phyloP scores from a whole-genome alignment of 2,888 invertebrate genomes.

The Pantelozetes paolii region DNA sequence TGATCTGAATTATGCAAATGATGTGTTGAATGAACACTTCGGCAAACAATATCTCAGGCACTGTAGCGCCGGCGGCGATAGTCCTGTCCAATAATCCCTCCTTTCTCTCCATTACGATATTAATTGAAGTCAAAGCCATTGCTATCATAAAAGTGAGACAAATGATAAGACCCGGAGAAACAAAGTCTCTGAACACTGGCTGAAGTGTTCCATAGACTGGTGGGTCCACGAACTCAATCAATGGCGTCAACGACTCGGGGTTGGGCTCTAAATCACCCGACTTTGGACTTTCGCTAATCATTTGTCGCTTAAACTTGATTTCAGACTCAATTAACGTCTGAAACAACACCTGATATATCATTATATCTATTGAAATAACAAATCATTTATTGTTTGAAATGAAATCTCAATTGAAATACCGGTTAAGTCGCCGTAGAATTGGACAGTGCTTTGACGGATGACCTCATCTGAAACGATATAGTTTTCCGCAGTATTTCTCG shows the following conservation, averaged over 20 bases:
- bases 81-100: conserved; percentile 86
- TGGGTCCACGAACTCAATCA: conserved; percentile 36
- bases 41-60: conserved; percentile 84
- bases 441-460: conserved; percentile 75
- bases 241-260: not conserved
- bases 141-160: conserved; percentile 95
- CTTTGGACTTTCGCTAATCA: not conserved
- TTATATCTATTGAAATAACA: not conserved
- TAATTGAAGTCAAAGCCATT: conserved; percentile 85
- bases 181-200: conserved; percentile 68
- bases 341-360: not conserved
- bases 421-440: conserved; percentile 87
- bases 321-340: not conserved
- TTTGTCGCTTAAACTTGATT: not conserved
- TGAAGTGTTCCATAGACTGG: conserved; percentile 57
- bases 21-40: conserved; percentile 91
- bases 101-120: conserved; percentile 81
- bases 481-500: not conserved
- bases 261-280: not conserved
- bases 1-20: conserved; percentile 80
- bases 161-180: conserved; percentile 88
- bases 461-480: conserved; percentile 54
- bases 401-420: conserved; percentile 41
- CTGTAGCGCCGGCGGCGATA: conserved; percentile 87
- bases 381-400: not conserved